Evolutionary conservation across 35 echinoderm and acorn worm genomes (phyloP).

Genomic region (Acanthaster planci): DNA sequence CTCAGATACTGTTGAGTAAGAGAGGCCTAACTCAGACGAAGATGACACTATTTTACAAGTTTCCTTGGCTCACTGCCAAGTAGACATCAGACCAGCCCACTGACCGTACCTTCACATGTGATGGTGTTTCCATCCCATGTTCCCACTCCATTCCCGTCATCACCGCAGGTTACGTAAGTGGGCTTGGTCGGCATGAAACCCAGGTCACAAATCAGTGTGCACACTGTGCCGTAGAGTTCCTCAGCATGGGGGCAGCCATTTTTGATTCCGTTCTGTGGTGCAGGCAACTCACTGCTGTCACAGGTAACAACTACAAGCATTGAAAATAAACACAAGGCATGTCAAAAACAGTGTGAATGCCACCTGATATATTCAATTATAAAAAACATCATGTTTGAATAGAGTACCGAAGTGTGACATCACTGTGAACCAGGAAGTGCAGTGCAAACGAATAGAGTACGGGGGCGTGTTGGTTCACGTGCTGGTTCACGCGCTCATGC

Average conservation of each 20-base stretch:
- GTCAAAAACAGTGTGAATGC: background rate
- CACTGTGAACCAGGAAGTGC: no score
- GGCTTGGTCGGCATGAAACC: conserved; percentile 62
- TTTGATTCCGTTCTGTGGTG: conserved; percentile 66
- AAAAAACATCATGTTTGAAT: no score
- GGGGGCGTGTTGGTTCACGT: background rate
- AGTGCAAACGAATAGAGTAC: no score
- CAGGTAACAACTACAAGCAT: conserved; percentile 63
- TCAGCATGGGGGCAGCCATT: conserved; percentile 46
- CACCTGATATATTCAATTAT: no score
- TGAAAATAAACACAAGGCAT: no score
- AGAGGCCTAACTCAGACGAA: no score
- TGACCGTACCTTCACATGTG: conserved; percentile 58
- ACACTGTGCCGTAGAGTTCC: conserved; percentile 42
- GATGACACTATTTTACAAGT: no score
- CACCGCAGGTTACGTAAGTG: conserved; percentile 46
- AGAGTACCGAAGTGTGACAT: no score
- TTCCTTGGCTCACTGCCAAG: no score
- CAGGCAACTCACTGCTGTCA: conserved; percentile 43
- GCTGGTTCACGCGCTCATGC: no score
- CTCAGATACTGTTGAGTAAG: no score
- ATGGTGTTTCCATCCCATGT: conserved; percentile 22
- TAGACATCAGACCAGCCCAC: no score
- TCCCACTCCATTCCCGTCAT: conserved; percentile 53
- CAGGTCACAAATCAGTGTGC: conserved; percentile 53